Evolutionary conservation across 2,888 invertebrate species (phyloP), one percentile per base, ranked within the genome.

Genomic region (Meghimatium bilineatum): DNA sequence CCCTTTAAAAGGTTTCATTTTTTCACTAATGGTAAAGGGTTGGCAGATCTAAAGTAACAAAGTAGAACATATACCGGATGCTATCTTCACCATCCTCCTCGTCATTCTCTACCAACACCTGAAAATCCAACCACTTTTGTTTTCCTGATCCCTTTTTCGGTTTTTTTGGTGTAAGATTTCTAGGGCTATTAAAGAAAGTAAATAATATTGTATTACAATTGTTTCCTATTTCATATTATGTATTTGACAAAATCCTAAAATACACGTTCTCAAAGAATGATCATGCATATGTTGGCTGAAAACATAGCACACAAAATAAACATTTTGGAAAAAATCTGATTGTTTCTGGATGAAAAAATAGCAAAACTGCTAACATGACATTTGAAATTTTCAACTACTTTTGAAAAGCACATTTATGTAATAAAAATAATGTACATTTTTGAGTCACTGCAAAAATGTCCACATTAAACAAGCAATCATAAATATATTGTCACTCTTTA

Each of bases 61-160:
- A 71, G 20, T 6, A 72, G 52, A 80, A 38, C n/a, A 80, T 80
- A 52, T 80, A 80, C 72, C 80, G 72, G 52, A 71, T 23, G 56
- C 72, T 80, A 71, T 80, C 71, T 36, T 80, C 80, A 66, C 52
- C 72, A 38, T 60, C 77, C 34, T 63, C 79, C 32, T 80, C 80
- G 10, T 80, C 80, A 66, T 32, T 69, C n/a, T 71, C 80, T 36
- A 52, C 29, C 56, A 80, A 80, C 56, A 80, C 80, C 56, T 80
- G 80, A 80, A 80, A 80, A 80, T 81, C 82, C n/a, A 76, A 67
- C 82, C 72, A 82, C 74, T 82, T 76, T 76, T 76, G 56, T 75
- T 74, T 76, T 52, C 82, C 76, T 32, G 76, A 44, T 63, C 52
- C 23, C 63, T 76, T 82, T 82, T 76, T 82, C 76, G 76, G 76